Percentiles rank a stretch among this genome's conserved stretches.
Evolutionary conservation across 2,113 vertebrate genomes (phyloP).

Genomic region (Chlorodrepanis virens): DNA sequence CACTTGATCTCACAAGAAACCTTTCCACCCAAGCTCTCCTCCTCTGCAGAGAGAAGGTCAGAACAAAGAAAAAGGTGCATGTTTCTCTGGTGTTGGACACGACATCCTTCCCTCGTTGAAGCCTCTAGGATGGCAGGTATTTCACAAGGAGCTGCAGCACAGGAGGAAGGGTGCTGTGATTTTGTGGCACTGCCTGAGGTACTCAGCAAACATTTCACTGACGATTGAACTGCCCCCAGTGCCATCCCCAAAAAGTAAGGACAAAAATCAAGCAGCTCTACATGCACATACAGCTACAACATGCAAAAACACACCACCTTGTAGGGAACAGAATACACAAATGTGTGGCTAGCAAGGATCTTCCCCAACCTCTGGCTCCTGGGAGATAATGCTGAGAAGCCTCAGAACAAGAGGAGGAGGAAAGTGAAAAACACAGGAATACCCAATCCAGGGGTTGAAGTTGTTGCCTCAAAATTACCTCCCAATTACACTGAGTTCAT

Average conservation of each 20-base stretch:
- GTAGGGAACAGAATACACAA: constrained; percentile 7
- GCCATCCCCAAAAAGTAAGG: neutral
- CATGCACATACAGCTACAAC: constrained; percentile 65
- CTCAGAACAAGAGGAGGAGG: neutral
- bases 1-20: neutral
- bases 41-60: constrained; percentile 27
- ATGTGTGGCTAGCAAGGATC: constrained; percentile 8
- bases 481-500: neutral
- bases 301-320: constrained; percentile 60
- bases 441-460: neutral
- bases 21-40: neutral
- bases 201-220: neutral
- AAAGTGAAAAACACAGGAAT: constrained; percentile 6
- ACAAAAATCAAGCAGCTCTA: constrained; percentile 48
- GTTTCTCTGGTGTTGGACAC: neutral
- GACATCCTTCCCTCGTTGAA: constrained; percentile 13
- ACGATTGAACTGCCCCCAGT: neutral
- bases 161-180: constrained; percentile 27
- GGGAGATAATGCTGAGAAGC: neutral
- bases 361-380: neutral
- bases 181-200: neutral
- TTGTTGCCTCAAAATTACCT: neutral
- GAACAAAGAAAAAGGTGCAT: constrained; percentile 28
- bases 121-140: constrained; percentile 38
- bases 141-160: constrained; percentile 44